Percentiles rank a stretch among this genome's conserved stretches.
Evolutionary conservation across 2,888 invertebrate species (phyloP).

Genomic region (Halictus quadricinctus): DNA sequence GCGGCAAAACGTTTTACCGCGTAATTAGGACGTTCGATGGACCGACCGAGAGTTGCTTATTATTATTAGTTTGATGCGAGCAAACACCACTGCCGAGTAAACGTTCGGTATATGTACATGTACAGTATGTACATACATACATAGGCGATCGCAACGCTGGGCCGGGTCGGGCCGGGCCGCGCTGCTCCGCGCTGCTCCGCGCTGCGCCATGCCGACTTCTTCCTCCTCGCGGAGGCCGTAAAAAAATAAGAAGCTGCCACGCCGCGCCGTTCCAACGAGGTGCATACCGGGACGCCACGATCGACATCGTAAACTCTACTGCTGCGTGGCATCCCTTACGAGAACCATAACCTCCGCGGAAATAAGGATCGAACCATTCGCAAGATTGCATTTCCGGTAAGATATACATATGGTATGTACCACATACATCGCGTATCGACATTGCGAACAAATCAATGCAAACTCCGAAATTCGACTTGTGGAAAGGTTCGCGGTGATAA

Average conservation of each 20-base stretch:
- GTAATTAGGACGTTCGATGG: too few species aligned
- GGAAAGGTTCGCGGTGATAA: too few species aligned
- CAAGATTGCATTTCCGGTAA: not conserved
- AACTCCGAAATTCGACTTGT: too few species aligned
- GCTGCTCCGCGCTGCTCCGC: too few species aligned
- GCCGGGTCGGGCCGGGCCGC: too few species aligned
- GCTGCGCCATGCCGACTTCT: not conserved
- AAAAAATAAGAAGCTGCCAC: constrained; percentile 18
- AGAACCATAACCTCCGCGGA: constrained; percentile 11
- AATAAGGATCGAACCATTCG: not conserved
- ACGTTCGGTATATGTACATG: constrained; percentile 17
- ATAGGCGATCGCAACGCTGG: constrained; percentile 23
- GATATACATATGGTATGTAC: not conserved
- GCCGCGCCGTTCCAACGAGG: constrained; percentile 9
- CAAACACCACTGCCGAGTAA: not conserved
- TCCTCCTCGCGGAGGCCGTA: constrained; percentile 13
- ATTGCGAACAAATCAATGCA: too few species aligned
- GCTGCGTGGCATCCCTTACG: not conserved
- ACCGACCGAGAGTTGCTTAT: not conserved
- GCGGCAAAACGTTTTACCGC: too few species aligned
- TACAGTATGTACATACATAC: not conserved
- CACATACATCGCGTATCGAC: too few species aligned
- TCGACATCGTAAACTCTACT: constrained; percentile 8
- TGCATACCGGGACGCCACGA: too few species aligned
- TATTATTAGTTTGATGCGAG: not conserved